Evolutionary conservation across 2,888 invertebrate genomes (phyloP).

Genomic region (Heterodera filipjevi): DNA sequence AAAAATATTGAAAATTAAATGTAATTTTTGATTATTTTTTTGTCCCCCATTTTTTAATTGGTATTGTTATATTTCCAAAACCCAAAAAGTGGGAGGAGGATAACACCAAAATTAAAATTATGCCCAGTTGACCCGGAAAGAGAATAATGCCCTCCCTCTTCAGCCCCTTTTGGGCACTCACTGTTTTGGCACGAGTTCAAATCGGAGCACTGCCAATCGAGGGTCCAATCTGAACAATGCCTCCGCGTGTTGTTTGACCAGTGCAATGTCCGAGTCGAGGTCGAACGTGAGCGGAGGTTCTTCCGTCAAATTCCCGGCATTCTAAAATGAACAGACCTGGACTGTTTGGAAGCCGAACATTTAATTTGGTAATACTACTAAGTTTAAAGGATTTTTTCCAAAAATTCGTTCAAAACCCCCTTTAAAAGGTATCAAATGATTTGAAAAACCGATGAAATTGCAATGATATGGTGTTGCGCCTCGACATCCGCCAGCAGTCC

Average conservation of each 20-base stretch:
- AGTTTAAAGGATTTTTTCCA: too few relatives aligned
- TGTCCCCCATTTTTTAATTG: too few relatives aligned
- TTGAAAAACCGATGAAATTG: constrained; percentile 28
- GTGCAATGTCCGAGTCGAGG: constrained; percentile 9
- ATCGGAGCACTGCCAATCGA: constrained; percentile 34
- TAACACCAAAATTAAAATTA: neutral
- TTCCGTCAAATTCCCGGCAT: constrained; percentile 32
- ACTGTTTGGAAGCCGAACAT: neutral
- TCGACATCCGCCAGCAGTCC: constrained; percentile 23
- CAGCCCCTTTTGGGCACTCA: neutral
- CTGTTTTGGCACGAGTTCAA: constrained; percentile 37
- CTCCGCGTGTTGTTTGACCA: constrained; percentile 26
- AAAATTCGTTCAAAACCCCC: too few relatives aligned
- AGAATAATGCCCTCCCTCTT: too few relatives aligned
- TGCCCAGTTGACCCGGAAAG: too few relatives aligned
- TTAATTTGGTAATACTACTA: too few relatives aligned
- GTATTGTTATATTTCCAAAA: too few relatives aligned
- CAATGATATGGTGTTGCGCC: constrained; percentile 34
- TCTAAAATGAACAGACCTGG: constrained; percentile 9
- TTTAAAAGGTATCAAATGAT: too few relatives aligned
- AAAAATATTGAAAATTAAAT: too few relatives aligned
- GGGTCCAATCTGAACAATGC: constrained; percentile 32
- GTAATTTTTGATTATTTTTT: too few relatives aligned
- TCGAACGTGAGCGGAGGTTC: constrained; percentile 31
- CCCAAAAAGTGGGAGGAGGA: neutral